phyloP scores from a whole-genome alignment of 2,888 invertebrate genomes.

The Therioaphis trifolii region DNA sequence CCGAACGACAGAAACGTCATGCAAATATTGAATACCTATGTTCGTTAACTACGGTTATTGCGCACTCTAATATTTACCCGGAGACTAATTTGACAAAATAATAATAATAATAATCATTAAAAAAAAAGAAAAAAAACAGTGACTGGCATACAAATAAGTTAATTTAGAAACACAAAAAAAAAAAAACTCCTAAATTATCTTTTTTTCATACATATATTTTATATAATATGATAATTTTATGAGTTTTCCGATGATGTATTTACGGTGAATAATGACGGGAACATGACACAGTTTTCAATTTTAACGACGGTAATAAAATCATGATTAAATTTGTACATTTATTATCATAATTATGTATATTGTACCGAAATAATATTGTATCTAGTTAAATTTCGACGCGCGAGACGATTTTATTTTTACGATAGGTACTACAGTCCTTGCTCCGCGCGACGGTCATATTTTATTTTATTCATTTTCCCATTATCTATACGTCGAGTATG shows the following conservation, averaged over 20 bases:
- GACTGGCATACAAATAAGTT: constrained; percentile 20
- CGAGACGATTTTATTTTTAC: neutral
- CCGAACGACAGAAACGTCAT: neutral
- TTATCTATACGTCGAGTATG: neutral
- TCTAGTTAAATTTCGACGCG: neutral
- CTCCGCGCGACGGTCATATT: neutral
- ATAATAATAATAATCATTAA: constrained; percentile 12
- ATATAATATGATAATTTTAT: constrained; percentile 14
- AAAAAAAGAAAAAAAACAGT: neutral
- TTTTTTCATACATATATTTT: constrained; percentile 4
- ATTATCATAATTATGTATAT: neutral
- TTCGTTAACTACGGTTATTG: neutral
- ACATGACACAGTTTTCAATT: neutral
- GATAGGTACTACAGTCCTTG: neutral
- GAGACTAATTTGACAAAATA: constrained; percentile 25
- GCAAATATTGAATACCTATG: neutral
- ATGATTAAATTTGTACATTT: constrained; percentile 1
- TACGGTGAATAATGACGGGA: neutral
- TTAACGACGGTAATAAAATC: constrained; percentile 4
- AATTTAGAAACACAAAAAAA: neutral
- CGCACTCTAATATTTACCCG: neutral
- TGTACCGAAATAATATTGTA: neutral
- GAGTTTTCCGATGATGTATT: neutral
- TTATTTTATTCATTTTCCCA: neutral
- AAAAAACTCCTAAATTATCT: neutral